Evolutionary conservation across 2,113 vertebrate species (phyloP).

Genomic region (Labeo catla): DNA sequence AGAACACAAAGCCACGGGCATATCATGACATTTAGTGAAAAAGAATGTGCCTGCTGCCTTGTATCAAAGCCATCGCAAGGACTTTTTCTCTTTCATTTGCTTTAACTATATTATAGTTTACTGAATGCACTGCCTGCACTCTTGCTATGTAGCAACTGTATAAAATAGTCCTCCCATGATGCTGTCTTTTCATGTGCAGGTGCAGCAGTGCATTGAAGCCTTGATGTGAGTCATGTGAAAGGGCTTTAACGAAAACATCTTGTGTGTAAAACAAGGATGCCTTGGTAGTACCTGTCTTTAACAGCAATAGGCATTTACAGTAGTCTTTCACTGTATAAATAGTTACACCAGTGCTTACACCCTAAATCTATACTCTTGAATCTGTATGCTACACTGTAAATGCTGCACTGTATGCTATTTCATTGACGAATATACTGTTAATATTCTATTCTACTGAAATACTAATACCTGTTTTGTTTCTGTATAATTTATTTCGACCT

Average conservation of each 20-base stretch:
- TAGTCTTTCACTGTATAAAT: neutral
- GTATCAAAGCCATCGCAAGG: neutral
- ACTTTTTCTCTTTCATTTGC: neutral
- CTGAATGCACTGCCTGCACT: conserved; percentile 4
- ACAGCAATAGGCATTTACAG: conserved; percentile 3
- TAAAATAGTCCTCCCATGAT: neutral
- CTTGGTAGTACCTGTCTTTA: neutral
- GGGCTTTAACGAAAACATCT: neutral
- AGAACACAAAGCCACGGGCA: neutral
- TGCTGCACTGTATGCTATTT: too few species aligned
- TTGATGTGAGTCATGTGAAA: neutral
- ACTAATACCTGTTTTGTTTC: too few species aligned
- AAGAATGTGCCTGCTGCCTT: neutral
- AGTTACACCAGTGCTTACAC: neutral
- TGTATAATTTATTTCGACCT: too few species aligned
- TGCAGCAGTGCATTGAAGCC: neutral
- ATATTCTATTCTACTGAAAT: too few species aligned
- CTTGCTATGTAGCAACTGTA: neutral
- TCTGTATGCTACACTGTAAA: neutral
- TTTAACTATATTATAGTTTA: neutral
- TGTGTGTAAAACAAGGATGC: neutral
- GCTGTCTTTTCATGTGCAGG: neutral
- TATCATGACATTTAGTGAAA: conserved; percentile 7
- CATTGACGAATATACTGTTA: too few species aligned
- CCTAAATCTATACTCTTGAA: neutral